These are phyloP conservation scores for Alligator sinensis DNA, from an alignment of 2,113 vertebrate species.

Conservation along the genomic window DNA sequence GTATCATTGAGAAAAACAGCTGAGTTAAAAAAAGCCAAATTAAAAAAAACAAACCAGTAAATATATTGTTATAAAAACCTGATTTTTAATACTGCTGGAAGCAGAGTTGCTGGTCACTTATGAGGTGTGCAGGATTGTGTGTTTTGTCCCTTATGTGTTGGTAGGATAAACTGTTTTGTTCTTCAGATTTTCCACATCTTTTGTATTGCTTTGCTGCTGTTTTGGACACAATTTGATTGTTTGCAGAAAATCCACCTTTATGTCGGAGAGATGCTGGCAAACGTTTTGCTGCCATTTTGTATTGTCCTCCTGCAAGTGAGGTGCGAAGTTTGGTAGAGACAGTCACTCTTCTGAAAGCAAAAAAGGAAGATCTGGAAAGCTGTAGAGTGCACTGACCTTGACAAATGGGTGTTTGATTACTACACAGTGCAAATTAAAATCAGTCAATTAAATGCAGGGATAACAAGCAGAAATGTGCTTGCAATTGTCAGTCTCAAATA, in stretches of 20 bases:
- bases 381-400: not conserved
- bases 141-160: not conserved
- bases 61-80: not conserved
- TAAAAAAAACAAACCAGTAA: not conserved
- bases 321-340: not conserved
- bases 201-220: not conserved
- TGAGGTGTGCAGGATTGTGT: not conserved
- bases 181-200: not conserved
- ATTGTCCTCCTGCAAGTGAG: no score
- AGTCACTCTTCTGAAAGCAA: not conserved
- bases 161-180: not conserved
- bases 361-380: not conserved
- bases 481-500: not conserved
- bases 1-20: not conserved
- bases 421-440: not conserved
- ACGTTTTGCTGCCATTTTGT: not conserved
- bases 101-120: not conserved
- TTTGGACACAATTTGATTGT: not conserved
- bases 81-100: not conserved
- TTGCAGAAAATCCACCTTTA: not conserved
- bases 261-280: not conserved
- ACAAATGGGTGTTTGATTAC: not conserved
- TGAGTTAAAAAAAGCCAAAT: not conserved
- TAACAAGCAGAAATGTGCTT: not conserved
- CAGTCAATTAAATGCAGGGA: not conserved